Evolutionary conservation across 2,113 vertebrate species (phyloP).

Genomic region (Hippocampus barbouri): DNA sequence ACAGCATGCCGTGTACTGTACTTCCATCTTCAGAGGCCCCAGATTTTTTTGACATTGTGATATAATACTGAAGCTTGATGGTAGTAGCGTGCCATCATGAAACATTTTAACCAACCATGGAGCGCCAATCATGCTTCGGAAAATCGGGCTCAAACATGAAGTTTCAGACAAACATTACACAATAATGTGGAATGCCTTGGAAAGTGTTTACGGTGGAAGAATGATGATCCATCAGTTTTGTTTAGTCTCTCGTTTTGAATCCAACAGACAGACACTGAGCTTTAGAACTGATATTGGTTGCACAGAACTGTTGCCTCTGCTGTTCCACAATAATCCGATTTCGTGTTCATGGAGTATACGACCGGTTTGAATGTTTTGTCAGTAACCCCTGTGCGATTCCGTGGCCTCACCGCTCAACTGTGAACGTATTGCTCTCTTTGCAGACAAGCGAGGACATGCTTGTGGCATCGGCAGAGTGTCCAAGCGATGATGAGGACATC

Average conservation of each 20-base stretch:
- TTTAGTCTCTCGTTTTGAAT: slow-evolving; percentile 14
- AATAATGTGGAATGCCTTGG: slow-evolving; percentile 59
- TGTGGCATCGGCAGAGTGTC: slow-evolving; percentile 96
- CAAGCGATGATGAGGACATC: slow-evolving; percentile 96
- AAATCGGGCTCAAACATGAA: slow-evolving; percentile 38
- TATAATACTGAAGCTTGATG: background rate
- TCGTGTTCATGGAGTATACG: slow-evolving; percentile 27
- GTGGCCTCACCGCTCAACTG: slow-evolving; percentile 26
- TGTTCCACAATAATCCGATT: slow-evolving; percentile 55
- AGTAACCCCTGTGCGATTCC: background rate
- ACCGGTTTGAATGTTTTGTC: background rate
- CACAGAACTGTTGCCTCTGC: slow-evolving; percentile 47
- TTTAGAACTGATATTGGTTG: slow-evolving; percentile 42
- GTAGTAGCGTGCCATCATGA: slow-evolving; percentile 20
- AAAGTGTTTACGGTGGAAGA: slow-evolving; percentile 28
- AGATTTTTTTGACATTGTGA: background rate
- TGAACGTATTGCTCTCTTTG: slow-evolving; percentile 51
- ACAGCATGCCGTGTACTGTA: background rate
- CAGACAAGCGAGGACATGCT: slow-evolving; percentile 89
- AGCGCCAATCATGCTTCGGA: slow-evolving; percentile 39
- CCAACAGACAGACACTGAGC: slow-evolving; percentile 40
- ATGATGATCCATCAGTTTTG: slow-evolving; percentile 46
- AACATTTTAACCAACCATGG: slow-evolving; percentile 30
- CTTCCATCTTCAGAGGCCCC: background rate
- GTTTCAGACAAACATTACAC: slow-evolving; percentile 56